A percentile compares a stretch with the other conserved stretches of the same genome.
phyloP scores from a whole-genome alignment of 2,888 invertebrate genomes.

The Argyresthia albistria region DNA sequence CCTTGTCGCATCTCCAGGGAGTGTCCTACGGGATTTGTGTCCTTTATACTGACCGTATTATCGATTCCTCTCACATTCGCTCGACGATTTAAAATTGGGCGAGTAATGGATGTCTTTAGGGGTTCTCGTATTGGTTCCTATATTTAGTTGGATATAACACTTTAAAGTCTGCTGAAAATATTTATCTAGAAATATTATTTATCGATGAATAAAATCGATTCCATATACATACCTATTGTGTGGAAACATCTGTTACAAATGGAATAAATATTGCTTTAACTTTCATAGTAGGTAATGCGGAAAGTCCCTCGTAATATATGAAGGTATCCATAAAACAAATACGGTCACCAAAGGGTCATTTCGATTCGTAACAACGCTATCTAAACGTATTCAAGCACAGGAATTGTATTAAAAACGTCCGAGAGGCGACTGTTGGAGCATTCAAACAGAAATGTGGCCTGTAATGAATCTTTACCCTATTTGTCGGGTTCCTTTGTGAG shows the following conservation, averaged over 20 bases:
- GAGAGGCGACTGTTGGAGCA: constrained; percentile 24
- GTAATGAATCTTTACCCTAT: constrained; percentile 62
- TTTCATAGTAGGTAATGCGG: too few species aligned
- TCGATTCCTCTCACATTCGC: constrained; percentile 50
- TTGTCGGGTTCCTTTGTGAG: constrained; percentile 45
- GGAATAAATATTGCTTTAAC: too few species aligned
- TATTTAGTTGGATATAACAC: too few species aligned
- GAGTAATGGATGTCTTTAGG: constrained; percentile 51
- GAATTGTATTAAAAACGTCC: constrained; percentile 22
- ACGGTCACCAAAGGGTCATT: too few species aligned
- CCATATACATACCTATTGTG: too few species aligned
- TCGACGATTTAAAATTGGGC: constrained; percentile 45
- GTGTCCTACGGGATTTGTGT: constrained; percentile 43
- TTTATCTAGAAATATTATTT: too few species aligned
- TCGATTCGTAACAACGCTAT: background rate
- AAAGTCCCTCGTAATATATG: too few species aligned
- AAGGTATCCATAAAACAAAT: too few species aligned
- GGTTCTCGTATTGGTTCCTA: background rate
- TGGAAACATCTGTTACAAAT: too few species aligned
- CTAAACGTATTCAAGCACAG: background rate
- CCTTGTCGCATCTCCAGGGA: constrained; percentile 54
- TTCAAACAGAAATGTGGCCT: constrained; percentile 46
- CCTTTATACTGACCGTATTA: constrained; percentile 31
- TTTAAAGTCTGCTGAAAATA: too few species aligned
- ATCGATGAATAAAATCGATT: too few species aligned